These are phyloP conservation scores for Dendrocopos noguchii DNA, from an alignment of 2,113 vertebrate species.

Conservation along the genomic window DNA sequence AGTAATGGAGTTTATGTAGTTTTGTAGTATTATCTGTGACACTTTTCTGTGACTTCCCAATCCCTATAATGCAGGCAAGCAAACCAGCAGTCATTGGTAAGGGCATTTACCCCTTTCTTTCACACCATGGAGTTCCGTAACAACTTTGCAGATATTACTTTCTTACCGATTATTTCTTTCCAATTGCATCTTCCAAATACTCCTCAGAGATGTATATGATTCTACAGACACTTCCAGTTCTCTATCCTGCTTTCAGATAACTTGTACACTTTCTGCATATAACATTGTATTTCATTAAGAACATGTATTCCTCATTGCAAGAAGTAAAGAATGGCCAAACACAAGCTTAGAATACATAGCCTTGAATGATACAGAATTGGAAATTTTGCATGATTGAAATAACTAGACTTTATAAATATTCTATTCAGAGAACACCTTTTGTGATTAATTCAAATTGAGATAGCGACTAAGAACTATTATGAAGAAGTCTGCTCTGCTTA, in stretches of 20 bases:
- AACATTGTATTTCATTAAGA: not conserved
- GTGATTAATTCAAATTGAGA: not conserved
- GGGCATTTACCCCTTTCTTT: not conserved
- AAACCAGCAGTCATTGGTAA: not conserved
- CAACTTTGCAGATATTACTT: not conserved
- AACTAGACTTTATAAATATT: not conserved
- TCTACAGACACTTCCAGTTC: not conserved
- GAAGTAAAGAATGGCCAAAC: not conserved
- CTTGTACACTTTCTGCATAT: not conserved
- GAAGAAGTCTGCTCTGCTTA: not conserved
- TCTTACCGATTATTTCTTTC: not conserved
- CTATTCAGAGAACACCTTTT: fast-evolving
- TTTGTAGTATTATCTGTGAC: not conserved
- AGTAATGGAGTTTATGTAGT: not conserved
- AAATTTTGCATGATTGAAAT: not conserved
- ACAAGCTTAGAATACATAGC: not conserved
- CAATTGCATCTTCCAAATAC: not conserved
- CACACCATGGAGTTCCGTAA: not conserved
- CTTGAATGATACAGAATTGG: not conserved
- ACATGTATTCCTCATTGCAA: not conserved
- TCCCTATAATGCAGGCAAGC: not conserved
- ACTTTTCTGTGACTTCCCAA: not conserved
- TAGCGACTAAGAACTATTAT: not conserved
- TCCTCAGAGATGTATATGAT: not conserved
- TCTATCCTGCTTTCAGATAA: not conserved